A percentile compares a stretch with the other conserved stretches of the same genome.
Evolutionary conservation across 2,888 invertebrate species (phyloP).

Genomic region (Azorinus chamasolen): DNA sequence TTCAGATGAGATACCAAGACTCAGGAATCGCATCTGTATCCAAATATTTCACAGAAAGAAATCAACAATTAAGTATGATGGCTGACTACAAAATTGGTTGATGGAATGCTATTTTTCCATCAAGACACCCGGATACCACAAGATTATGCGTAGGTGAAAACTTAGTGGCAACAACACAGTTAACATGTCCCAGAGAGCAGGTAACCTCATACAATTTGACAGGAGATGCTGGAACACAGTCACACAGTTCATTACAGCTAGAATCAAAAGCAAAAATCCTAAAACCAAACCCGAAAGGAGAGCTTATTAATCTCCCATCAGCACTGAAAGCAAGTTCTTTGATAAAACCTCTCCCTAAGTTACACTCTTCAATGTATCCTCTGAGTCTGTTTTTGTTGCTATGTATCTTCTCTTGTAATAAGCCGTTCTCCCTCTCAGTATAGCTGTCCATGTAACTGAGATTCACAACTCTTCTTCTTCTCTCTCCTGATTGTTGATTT

Average conservation of each 20-base stretch:
- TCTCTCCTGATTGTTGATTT: conserved; percentile 32
- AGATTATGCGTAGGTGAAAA: conserved; percentile 95
- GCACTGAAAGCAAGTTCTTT: conserved; percentile 97
- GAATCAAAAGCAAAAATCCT: conserved; percentile 93
- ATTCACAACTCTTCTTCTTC: conserved; percentile 52
- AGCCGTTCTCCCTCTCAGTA: conserved; percentile 47
- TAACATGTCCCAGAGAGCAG: conserved; percentile 91
- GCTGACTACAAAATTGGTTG: conserved; percentile 88
- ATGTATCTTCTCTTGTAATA: conserved; percentile 59
- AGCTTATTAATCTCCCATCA: conserved; percentile 96
- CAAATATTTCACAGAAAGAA: no score
- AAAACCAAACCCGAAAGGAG: conserved; percentile 95
- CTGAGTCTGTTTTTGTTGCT: conserved; percentile 93
- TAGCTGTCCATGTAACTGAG: conserved; percentile 63
- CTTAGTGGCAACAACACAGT: conserved; percentile 95
- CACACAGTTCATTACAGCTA: conserved; percentile 92
- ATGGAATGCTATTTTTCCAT: conserved; percentile 96
- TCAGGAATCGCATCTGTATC: no score
- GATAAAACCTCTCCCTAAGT: conserved; percentile 95
- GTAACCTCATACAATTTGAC: conserved; percentile 90
- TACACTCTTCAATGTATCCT: conserved; percentile 94
- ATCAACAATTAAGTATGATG: no score
- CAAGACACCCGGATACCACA: conserved; percentile 95
- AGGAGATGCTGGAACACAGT: conserved; percentile 88
- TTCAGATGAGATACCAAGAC: no score